Conservation (phyloP, 2,113 vertebrate species). For the Xiphophorus hellerii region DNA sequence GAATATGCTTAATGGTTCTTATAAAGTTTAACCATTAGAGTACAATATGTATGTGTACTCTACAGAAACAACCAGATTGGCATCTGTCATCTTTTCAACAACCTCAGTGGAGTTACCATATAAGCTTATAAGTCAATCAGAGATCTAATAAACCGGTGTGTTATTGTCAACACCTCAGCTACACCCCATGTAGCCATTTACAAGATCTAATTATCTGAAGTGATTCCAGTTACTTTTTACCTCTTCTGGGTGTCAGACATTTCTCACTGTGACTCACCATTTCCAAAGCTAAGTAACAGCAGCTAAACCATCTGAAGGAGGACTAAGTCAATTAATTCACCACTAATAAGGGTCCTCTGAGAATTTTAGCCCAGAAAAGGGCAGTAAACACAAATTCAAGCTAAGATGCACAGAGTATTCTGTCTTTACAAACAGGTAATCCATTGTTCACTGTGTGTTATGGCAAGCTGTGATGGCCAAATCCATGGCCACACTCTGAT, state of each 20-base stretch:
- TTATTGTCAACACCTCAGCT: background rate
- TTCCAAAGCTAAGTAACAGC: background rate
- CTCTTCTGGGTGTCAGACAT: background rate
- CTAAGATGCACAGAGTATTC: constrained; percentile 1
- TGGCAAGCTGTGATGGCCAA: no score
- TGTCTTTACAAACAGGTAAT: background rate
- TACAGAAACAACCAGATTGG: background rate
- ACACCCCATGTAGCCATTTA: background rate
- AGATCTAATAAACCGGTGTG: background rate
- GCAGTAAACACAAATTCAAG: constrained; percentile 4
- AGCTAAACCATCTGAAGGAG: background rate
- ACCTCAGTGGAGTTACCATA: background rate
- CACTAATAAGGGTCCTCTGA: background rate
- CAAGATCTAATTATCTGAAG: background rate
- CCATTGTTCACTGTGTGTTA: background rate
- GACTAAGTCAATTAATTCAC: constrained; percentile 14
- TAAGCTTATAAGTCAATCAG: background rate
- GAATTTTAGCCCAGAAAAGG: background rate
- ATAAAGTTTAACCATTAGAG: background rate
- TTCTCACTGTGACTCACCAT: constrained; percentile 7
- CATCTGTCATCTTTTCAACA: background rate
- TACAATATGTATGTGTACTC: background rate
- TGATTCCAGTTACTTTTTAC: background rate
- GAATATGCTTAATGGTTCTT: background rate
- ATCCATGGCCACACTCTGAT: no score